Base-by-base conservation (phyloP, 2,888 invertebrate genomes). In the Bellardia pandia region DNA sequence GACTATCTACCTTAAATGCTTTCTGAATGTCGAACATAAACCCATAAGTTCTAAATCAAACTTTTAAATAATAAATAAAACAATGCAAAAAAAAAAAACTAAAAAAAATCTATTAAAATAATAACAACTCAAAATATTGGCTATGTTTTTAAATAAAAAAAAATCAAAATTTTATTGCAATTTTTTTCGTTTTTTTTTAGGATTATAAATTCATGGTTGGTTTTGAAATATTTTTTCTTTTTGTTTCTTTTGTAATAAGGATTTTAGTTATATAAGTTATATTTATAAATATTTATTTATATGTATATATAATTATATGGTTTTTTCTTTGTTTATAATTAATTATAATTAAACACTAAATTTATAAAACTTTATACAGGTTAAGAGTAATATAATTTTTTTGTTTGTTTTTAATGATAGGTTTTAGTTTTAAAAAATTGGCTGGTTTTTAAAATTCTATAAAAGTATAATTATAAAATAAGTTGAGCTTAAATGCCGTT, bases 401-500 rank as follows among this genome's bases (percentile, higher is more conserved):
- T 6, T 51, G 56, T 62, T 64, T 23, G 42, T 66, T 45, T 78
- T 45, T 83, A 30, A 56, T 53, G 56, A 74, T 66, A 75, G 37
- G 66, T 81, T 74, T 81, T 42, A 79, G 78, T 88, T 62, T 79
- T 8, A 58, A 74, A 79, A 86, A 89, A 82, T 81, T 75, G 85
- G 81, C 74, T 75, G 71, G n/a, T 85, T 58, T 86, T 48, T 77
- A 80, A 83, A 83, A 64, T 88, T 88, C 74, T 86, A 71, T 77
- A 86, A 89, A 90, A 90, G 86, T 90, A 89, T 40, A 45, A 91
- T 90, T 90, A 90, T 91, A 89, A 90, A 89, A 90, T 89, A 89
- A 78, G 75, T 91, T 91, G 92, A 92, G 91, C 91, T 92, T 91
- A 92, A 91, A 92, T 92, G 92, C 92, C 78, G 53, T 60, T 68